phyloP scores from a whole-genome alignment of 1,140 invertebrate species.

The Solenopsis fugax region DNA sequence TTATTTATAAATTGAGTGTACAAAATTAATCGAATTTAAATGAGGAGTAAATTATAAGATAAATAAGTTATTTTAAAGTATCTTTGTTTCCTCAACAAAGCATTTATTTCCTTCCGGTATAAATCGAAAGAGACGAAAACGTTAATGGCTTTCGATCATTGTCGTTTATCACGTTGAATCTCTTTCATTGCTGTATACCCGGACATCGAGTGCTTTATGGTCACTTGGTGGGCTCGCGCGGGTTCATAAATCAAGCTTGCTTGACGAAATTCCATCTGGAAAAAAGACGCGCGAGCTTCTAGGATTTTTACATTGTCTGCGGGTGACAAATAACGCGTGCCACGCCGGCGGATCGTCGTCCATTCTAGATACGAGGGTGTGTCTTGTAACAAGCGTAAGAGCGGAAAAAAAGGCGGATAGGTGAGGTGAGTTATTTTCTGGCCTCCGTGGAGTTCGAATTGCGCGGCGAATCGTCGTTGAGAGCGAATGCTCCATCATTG shows the following conservation, averaged over 20 bases:
- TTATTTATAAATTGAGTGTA: conserved; percentile 6
- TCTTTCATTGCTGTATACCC: conserved; percentile 41
- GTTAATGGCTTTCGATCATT: conserved; percentile 42
- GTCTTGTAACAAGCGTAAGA: conserved; percentile 39
- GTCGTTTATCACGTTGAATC: conserved; percentile 44
- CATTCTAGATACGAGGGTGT: conserved; percentile 44
- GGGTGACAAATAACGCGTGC: conserved; percentile 72
- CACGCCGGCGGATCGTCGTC: conserved; percentile 42
- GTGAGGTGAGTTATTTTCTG: conserved; percentile 61
- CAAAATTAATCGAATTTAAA: background rate
- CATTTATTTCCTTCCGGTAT: conserved; percentile 6
- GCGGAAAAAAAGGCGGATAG: conserved; percentile 8
- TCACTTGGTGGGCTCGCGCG: conserved; percentile 48
- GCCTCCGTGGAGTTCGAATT: conserved; percentile 44
- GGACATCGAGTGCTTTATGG: conserved; percentile 67
- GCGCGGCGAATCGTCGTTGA: conserved; percentile 59
- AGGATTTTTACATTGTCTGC: conserved; percentile 67
- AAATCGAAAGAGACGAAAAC: conserved; percentile 16
- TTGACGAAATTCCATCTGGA: conserved; percentile 64
- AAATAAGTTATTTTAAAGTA: conserved; percentile 5
- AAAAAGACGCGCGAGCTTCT: conserved; percentile 50
- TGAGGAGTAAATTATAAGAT: background rate
- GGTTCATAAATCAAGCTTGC: conserved; percentile 71
- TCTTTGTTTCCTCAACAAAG: background rate
- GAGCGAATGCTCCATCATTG: conserved; percentile 68